These are phyloP conservation scores for Drosophila fuyamai DNA, from an alignment of 1,140 invertebrate species.

Conservation along the genomic window DNA sequence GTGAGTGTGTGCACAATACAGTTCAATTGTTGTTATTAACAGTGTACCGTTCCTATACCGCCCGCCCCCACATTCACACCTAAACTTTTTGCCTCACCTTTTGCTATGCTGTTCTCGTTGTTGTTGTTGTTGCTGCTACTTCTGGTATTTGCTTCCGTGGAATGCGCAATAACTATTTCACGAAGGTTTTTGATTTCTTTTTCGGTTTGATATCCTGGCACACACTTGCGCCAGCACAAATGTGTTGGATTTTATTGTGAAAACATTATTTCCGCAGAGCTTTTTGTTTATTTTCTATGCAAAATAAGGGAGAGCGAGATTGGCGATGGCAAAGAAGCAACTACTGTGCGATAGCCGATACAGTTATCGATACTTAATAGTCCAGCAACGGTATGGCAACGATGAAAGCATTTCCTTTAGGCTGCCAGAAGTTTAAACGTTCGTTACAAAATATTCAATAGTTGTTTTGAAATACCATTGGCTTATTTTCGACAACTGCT, in stretches of 20 bases:
- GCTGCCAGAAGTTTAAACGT: background rate
- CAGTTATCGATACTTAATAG: background rate
- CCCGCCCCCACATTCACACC: slow-evolving; percentile 48
- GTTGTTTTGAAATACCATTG: no score
- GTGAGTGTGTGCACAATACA: slow-evolving; percentile 48
- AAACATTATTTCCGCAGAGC: slow-evolving; percentile 59
- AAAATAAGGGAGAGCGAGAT: slow-evolving; percentile 40
- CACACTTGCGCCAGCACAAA: slow-evolving; percentile 72
- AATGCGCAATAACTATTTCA: slow-evolving; percentile 70
- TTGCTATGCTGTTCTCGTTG: slow-evolving; percentile 52
- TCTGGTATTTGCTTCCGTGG: slow-evolving; percentile 43
- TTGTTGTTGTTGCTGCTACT: slow-evolving; percentile 39
- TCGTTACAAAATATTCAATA: background rate
- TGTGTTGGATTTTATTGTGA: slow-evolving; percentile 59
- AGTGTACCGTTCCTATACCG: slow-evolving; percentile 23
- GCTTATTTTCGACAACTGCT: no score
- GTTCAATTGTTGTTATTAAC: slow-evolving; percentile 78
- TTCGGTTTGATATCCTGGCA: slow-evolving; percentile 9
- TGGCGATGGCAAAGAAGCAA: slow-evolving; percentile 9
- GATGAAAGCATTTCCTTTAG: background rate
- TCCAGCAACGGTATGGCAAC: background rate
- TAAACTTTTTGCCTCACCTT: slow-evolving; percentile 70
- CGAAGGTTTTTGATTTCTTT: slow-evolving; percentile 34
- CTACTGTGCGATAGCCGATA: slow-evolving; percentile 3
- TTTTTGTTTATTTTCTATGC: slow-evolving; percentile 68